Conservation (phyloP, 2,797 vertebrate species). For the Peromyscus attwateri region DNA sequence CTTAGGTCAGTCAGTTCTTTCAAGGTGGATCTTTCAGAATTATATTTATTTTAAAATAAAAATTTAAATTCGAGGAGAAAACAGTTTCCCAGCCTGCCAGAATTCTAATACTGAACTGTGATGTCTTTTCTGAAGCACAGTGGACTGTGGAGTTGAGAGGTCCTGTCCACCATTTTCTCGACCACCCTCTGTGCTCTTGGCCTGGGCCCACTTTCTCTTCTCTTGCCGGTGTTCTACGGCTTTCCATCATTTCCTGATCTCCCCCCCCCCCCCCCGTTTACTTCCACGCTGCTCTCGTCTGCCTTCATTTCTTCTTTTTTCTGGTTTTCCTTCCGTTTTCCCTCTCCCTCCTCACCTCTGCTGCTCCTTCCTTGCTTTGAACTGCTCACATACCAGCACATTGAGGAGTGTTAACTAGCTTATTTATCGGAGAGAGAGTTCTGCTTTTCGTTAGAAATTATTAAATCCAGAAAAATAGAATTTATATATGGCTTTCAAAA, state of each 20-base stretch:
- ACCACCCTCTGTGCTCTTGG: neutral
- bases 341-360: neutral
- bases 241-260: neutral
- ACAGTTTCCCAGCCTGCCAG: neutral
- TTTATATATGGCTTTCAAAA: slow-evolving; percentile 7
- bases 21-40: neutral
- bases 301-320: neutral
- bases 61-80: slow-evolving; percentile 45
- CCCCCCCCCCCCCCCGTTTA: accelerated
- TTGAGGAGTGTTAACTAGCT: neutral
- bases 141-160: neutral
- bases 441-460: slow-evolving; percentile 23
- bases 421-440: slow-evolving; percentile 19
- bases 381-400: neutral
- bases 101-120: slow-evolving; percentile 37
- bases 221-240: neutral
- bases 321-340: neutral
- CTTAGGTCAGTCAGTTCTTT: slow-evolving; percentile 46
- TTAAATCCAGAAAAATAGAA: slow-evolving; percentile 33
- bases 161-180: neutral
- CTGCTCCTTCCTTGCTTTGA: neutral
- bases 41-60: slow-evolving; percentile 54
- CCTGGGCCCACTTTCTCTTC: neutral
- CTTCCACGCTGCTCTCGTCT: neutral
- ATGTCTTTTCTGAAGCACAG: slow-evolving; percentile 26